phyloP scores from a whole-genome alignment of 2,888 invertebrate species.

The Anthophora plumipes region DNA sequence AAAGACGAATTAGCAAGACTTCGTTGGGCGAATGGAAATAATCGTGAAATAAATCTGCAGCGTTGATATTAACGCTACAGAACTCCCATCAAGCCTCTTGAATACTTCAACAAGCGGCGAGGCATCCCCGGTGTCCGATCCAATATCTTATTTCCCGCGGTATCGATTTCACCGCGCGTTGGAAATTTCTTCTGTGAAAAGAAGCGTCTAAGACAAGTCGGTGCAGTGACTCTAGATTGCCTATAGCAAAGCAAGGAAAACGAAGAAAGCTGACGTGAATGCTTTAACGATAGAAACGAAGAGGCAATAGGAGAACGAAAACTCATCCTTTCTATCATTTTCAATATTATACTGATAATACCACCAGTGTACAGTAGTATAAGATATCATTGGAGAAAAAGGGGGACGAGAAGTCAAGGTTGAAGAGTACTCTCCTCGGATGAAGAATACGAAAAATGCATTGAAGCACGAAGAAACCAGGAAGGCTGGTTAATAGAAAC shows the following conservation, averaged over 20 bases:
- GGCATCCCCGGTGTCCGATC: constrained; percentile 71
- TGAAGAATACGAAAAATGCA: constrained; percentile 65
- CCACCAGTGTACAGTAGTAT: neutral
- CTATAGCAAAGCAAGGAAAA: neutral
- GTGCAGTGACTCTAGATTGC: neutral
- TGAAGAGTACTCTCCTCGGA: constrained; percentile 58
- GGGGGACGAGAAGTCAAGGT: constrained; percentile 42
- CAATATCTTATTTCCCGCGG: constrained; percentile 78
- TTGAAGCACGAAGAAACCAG: constrained; percentile 57
- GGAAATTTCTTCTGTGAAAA: constrained; percentile 68
- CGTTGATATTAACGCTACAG: constrained; percentile 4
- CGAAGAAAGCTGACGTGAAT: constrained; percentile 55
- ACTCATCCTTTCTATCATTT: no score
- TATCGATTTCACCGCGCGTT: constrained; percentile 77
- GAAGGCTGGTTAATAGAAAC: constrained; percentile 63
- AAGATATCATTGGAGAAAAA: neutral
- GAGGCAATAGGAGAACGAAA: neutral
- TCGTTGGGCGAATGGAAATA: neutral
- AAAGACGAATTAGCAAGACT: no score
- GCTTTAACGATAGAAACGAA: constrained; percentile 52
- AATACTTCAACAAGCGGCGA: constrained; percentile 29
- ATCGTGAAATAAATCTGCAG: neutral
- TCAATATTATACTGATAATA: neutral
- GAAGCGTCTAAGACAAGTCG: constrained; percentile 63
- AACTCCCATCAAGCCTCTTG: constrained; percentile 2